Conservation (phyloP, 2,113 vertebrate genomes). For the Colaptes auratus region DNA sequence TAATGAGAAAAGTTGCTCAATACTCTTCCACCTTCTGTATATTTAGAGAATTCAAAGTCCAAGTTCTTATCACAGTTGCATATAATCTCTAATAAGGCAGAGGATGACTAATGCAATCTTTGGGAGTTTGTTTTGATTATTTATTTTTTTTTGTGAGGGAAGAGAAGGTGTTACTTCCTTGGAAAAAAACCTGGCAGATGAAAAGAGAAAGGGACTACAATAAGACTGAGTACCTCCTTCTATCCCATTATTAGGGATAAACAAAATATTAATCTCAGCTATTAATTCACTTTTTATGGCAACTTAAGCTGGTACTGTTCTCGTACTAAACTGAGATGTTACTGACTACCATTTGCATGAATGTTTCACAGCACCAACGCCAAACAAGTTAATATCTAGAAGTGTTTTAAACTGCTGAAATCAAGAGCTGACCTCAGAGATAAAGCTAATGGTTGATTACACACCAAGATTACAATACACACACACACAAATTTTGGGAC, state of each 20-base stretch:
- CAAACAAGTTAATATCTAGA: not conserved
- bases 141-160: not conserved
- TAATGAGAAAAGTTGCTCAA: constrained; percentile 21
- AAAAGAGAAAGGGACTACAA: not conserved
- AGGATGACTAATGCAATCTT: not conserved
- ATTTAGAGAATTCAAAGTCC: constrained; percentile 35
- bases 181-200: not conserved
- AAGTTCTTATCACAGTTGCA: constrained; percentile 2
- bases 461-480: not conserved
- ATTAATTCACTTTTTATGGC: not conserved
- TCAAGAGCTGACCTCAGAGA: not conserved
- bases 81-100: not conserved
- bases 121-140: not conserved
- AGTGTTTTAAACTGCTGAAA: not conserved
- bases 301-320: not conserved
- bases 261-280: not conserved
- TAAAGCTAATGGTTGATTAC: not conserved
- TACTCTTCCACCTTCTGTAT: not conserved
- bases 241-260: not conserved
- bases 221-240: not conserved
- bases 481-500: not conserved
- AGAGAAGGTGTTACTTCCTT: not conserved
- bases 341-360: not conserved
- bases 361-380: not conserved
- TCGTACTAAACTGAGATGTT: not conserved